A percentile compares a stretch with the other conserved stretches of the same genome.
Evolutionary conservation across 1,140 invertebrate genomes (phyloP).

Genomic region (Lordiphosa mommai): DNA sequence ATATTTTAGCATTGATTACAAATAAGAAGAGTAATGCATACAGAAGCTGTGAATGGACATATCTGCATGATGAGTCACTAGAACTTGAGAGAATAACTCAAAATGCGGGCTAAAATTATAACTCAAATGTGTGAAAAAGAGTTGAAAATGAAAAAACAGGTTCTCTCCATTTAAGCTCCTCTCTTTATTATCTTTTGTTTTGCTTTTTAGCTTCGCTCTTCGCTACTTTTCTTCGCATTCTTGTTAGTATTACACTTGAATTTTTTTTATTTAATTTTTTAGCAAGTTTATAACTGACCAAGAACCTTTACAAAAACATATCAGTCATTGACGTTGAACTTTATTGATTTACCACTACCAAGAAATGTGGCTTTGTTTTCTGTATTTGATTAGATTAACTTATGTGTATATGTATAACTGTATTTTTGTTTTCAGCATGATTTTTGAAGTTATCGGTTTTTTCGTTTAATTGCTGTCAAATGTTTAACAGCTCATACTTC

Average conservation of each 20-base stretch:
- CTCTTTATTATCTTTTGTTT: slow-evolving; percentile 51
- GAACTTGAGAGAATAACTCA: background rate
- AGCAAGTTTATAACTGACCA: slow-evolving; percentile 22
- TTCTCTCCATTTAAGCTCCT: background rate
- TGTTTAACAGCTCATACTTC: slow-evolving; percentile 25
- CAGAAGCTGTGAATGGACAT: slow-evolving; percentile 1
- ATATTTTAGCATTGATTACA: background rate
- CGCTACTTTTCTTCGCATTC: slow-evolving; percentile 14
- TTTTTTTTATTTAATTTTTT: slow-evolving; percentile 55
- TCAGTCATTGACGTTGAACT: slow-evolving; percentile 41
- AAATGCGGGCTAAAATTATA: background rate
- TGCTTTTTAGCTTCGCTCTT: slow-evolving; percentile 50
- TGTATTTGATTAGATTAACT: slow-evolving; percentile 18
- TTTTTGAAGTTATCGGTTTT: slow-evolving; percentile 22
- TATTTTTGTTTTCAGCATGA: slow-evolving; percentile 16
- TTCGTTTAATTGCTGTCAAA: slow-evolving; percentile 34
- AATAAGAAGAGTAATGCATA: background rate
- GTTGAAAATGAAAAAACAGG: slow-evolving; percentile 30
- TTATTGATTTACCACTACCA: slow-evolving; percentile 11
- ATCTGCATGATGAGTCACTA: background rate
- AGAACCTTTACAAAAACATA: slow-evolving; percentile 19
- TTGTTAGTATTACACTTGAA: slow-evolving; percentile 44
- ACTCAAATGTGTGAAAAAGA: background rate
- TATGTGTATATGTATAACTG: slow-evolving; percentile 4
- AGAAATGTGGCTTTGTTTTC: slow-evolving; percentile 10